A percentile compares a stretch with the other conserved stretches of the same genome.
phyloP scores from a whole-genome alignment of 2,888 invertebrate genomes.

The Patella pellucida region DNA sequence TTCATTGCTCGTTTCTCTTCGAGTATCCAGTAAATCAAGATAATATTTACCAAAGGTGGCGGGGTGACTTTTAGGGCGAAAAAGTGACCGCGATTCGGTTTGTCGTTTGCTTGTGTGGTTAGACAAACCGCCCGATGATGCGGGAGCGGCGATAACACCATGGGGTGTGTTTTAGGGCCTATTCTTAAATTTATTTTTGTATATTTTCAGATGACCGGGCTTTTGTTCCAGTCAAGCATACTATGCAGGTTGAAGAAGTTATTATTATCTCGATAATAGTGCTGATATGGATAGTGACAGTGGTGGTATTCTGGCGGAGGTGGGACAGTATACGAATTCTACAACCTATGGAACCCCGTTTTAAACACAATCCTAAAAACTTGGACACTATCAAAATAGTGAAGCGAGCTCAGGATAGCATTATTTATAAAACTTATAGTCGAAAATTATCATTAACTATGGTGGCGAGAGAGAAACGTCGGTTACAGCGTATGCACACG shows the following conservation, averaged over 20 bases:
- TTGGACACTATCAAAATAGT: slow-evolving; percentile 65
- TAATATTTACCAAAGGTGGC: too few species aligned
- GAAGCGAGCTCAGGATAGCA: slow-evolving; percentile 67
- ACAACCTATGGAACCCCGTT: slow-evolving; percentile 64
- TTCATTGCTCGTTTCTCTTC: too few species aligned
- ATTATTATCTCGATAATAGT: slow-evolving; percentile 55
- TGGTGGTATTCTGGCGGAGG: slow-evolving; percentile 65
- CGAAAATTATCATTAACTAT: slow-evolving; percentile 63
- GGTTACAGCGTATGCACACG: slow-evolving; percentile 61
- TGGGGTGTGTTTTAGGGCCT: too few species aligned
- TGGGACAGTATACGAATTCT: slow-evolving; percentile 68
- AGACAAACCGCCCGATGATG: too few species aligned
- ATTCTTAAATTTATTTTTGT: too few species aligned
- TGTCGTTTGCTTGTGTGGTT: too few species aligned
- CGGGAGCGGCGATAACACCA: too few species aligned
- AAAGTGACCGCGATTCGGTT: too few species aligned
- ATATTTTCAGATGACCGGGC: slow-evolving; percentile 32
- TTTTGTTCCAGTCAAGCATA: slow-evolving; percentile 32
- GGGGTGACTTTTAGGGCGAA: too few species aligned
- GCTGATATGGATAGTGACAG: slow-evolving; percentile 62
- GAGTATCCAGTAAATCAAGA: too few species aligned
- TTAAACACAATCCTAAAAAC: slow-evolving; percentile 66
- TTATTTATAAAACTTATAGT: slow-evolving; percentile 68
- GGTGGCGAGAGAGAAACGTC: slow-evolving; percentile 58
- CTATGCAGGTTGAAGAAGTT: slow-evolving; percentile 54